phyloP scores from a whole-genome alignment of 2,797 vertebrate genomes.

The Chrysocyon brachyurus region DNA sequence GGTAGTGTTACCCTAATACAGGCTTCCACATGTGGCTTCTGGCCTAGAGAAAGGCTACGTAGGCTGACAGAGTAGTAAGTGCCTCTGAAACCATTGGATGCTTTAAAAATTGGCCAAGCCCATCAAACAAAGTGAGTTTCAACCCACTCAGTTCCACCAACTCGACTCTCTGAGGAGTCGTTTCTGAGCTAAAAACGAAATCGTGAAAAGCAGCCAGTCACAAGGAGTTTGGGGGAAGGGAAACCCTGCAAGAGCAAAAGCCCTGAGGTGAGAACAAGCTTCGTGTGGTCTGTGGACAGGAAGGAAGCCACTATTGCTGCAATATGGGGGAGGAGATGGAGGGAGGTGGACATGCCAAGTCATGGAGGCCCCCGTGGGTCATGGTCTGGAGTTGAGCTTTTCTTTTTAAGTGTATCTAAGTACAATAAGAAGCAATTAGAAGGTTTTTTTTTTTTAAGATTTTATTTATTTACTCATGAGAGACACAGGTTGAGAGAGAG shows the following conservation, averaged over 20 bases:
- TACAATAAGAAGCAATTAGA: neutral
- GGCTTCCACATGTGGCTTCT: neutral
- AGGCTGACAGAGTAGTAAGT: neutral
- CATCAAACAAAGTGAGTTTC: neutral
- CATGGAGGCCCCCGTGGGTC: rapidly evolving
- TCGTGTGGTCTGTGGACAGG: rapidly evolving
- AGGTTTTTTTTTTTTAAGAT: neutral
- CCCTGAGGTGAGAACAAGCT: neutral
- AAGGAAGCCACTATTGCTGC: neutral
- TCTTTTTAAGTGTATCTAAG: slow-evolving; percentile 22
- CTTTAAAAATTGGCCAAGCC: neutral
- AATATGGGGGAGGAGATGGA: neutral
- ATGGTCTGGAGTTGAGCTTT: neutral
- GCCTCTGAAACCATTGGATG: neutral
- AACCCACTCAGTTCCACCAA: neutral
- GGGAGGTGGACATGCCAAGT: rapidly evolving
- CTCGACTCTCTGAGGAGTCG: neutral
- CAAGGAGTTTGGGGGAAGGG: neutral
- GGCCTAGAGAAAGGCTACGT: neutral
- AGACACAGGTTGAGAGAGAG: too few species aligned
- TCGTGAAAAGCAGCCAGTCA: neutral
- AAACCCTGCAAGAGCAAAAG: neutral
- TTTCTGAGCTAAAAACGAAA: neutral
- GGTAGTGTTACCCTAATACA: neutral
- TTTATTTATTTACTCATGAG: neutral